These are phyloP conservation scores for Edolisoma coerulescens DNA, from an alignment of 2,113 vertebrate genomes.

Conservation along the genomic window DNA sequence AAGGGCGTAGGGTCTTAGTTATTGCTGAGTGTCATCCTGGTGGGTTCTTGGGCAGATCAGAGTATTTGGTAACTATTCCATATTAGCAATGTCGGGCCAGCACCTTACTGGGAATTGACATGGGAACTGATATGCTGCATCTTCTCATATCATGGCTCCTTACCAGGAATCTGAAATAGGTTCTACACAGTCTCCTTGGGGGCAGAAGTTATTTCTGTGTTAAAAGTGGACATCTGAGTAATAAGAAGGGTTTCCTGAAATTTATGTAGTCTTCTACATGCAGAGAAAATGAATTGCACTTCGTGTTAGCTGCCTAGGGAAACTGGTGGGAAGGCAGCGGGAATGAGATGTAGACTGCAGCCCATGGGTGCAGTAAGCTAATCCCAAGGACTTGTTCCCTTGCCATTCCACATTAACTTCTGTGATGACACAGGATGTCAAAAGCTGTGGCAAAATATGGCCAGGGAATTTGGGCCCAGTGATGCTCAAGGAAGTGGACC, in stretches of 20 bases:
- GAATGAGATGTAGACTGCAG: not conserved
- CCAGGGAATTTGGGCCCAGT: not conserved
- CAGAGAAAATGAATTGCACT: not conserved
- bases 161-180: not conserved
- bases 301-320: not conserved
- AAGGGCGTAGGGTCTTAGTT: not conserved
- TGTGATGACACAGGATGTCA: fast-evolving
- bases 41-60: not conserved
- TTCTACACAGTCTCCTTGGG: not conserved
- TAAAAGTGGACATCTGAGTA: not conserved
- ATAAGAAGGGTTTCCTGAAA: not conserved
- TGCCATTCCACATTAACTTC: not conserved
- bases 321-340: not conserved
- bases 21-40: not conserved
- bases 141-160: not conserved
- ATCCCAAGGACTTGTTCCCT: not conserved
- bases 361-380: not conserved
- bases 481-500: fast-evolving
- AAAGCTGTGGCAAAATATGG: not conserved
- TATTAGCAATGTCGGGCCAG: not conserved
- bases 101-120: not conserved
- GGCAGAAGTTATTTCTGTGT: not conserved
- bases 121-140: not conserved
- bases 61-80: not conserved
- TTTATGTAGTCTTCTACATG: not conserved